Evolutionary conservation across 2,797 vertebrate genomes (phyloP).

Genomic region (Ispidina picta): DNA sequence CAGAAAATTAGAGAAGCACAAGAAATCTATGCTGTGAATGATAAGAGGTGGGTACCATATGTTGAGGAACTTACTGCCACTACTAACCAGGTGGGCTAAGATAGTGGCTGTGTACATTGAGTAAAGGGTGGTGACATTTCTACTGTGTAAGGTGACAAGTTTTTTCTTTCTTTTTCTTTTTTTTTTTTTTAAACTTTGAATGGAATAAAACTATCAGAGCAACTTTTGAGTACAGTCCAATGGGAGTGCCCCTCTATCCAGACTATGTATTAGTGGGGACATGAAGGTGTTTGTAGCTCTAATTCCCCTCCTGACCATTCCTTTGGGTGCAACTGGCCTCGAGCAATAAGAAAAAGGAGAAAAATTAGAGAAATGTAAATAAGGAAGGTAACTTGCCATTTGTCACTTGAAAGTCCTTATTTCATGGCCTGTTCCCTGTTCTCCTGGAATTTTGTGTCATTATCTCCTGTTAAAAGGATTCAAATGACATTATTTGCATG

Average conservation of each 20-base stretch:
- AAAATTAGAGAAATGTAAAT: constrained; percentile 72
- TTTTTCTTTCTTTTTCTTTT: neutral
- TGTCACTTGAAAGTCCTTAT: constrained; percentile 75
- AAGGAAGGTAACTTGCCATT: constrained; percentile 71
- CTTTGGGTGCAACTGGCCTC: constrained; percentile 65
- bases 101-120: neutral
- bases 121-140: constrained; percentile 10
- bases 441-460: constrained; percentile 74
- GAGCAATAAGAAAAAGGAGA: constrained; percentile 63
- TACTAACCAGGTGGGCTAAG: neutral
- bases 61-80: neutral
- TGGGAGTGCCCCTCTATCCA: constrained; percentile 47
- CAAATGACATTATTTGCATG: constrained; percentile 79
- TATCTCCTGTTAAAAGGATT: constrained; percentile 79
- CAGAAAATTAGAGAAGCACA: rapidly evolving
- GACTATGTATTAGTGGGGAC: constrained; percentile 7
- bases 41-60: neutral
- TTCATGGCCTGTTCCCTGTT: constrained; percentile 70
- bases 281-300: constrained; percentile 31
- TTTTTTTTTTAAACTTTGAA: neutral
- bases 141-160: neutral
- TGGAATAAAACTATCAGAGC: constrained; percentile 28
- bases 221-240: constrained; percentile 27
- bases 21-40: neutral
- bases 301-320: constrained; percentile 48